Conservation (phyloP, 2,797 vertebrate genomes). For the Pantherophis vulpinus region DNA sequence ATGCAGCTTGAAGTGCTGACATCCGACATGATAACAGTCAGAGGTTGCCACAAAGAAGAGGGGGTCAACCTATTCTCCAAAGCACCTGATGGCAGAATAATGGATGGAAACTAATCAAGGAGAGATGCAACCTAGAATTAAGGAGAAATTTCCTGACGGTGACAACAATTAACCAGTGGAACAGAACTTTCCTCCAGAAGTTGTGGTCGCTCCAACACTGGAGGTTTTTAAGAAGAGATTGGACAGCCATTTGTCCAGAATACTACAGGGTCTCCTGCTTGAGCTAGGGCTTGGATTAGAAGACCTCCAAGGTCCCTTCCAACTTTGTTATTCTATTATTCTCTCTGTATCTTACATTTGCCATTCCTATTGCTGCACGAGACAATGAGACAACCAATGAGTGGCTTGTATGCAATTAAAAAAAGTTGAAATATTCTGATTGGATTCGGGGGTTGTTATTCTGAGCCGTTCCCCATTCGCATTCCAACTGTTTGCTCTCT, state of each 20-base stretch:
- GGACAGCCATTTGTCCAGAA: not conserved
- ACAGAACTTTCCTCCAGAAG: not conserved
- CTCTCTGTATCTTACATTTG: not conserved
- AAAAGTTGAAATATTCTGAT: not conserved
- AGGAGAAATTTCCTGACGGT: not conserved
- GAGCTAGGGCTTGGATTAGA: not conserved
- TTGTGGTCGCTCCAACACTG: not conserved
- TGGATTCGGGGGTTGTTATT: not conserved
- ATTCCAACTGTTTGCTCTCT: not conserved
- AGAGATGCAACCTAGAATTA: not conserved
- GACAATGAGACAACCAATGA: not conserved
- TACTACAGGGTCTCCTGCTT: not conserved
- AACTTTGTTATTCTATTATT: not conserved
- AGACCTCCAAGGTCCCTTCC: not conserved
- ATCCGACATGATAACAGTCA: not conserved
- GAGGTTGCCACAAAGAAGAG: not conserved
- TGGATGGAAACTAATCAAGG: not conserved
- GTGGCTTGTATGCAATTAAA: not conserved
- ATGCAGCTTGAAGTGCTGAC: too few relatives aligned
- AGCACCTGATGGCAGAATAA: too few relatives aligned
- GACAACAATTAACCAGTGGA: not conserved
- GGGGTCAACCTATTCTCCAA: not conserved
- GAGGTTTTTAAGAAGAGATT: not conserved
- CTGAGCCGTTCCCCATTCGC: not conserved
- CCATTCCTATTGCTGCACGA: not conserved